Evolutionary conservation across 2,888 invertebrate species (phyloP), one percentile per base, ranked within the genome.

Genomic region (Catocala fraxini): DNA sequence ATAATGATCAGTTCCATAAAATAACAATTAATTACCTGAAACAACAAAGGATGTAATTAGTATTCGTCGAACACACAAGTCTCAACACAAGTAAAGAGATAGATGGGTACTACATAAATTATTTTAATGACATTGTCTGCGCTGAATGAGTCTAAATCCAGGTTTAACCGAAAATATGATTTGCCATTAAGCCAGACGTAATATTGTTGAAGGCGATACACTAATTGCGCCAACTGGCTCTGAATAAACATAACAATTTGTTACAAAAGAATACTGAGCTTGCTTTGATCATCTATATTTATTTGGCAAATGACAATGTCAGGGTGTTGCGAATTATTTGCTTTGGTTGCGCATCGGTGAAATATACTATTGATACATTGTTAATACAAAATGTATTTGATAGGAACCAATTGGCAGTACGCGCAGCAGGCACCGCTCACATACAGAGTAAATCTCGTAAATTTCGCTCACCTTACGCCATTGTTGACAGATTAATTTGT

Each of bases 401-500:
- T 81, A 81, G 72, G 71, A 85, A 87, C 83, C 88, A 86, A 87
- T 88, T 84, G 88, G 83, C 79, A 62, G 53, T 58, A 70, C 71
- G 63, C 61, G 41, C 58, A 51, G 59, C 73, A 25, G 25, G 25
- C 25, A 25, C 25, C 1, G 73, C 47, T 52, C 76, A 80, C 78
- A 71, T 76, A 65, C 69, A 71, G 58, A 59, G 63, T 77, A 68
- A 81, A 78, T 78, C 79, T 75, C 83, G 84, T 87, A 88, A 82
- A 85, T 86, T 81, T 81, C 76, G 70, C 78, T 71, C 81, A 79
- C 73, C 75, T 80, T 76, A 72, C 71, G 70, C 64, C 52, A 67
- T 71, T 74, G 66, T 76, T 82, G 88, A 89, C 85, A 86, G 87
- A 89, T 91, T 89, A 89, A 88, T 87, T 77, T 51, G 65, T 67